Conservation (phyloP, 2,888 invertebrate species). For the Conistra vaccinii region DNA sequence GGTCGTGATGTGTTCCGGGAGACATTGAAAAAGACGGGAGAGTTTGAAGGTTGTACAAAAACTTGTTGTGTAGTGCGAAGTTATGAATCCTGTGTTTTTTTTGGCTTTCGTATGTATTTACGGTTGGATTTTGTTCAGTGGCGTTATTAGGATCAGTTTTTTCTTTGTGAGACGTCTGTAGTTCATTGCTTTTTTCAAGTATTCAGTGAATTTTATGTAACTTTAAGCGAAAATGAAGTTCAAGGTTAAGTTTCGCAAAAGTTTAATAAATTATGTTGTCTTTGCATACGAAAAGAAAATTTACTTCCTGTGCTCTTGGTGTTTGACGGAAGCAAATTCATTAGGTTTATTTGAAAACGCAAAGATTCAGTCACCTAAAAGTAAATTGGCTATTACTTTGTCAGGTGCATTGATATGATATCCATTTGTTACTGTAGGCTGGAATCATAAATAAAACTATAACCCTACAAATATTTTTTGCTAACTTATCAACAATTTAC, state of each 20-base stretch:
- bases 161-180: neutral
- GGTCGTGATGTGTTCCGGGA: constrained; percentile 16
- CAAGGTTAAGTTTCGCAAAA: neutral
- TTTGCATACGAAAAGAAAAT: neutral
- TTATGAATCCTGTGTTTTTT: neutral
- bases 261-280: neutral
- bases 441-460: too few relatives aligned
- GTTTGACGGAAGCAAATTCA: too few relatives aligned
- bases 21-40: constrained; percentile 1
- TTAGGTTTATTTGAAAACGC: neutral
- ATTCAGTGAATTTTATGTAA: neutral
- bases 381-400: neutral
- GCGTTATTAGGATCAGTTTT: neutral
- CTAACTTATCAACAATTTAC: neutral
- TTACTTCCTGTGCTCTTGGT: neutral
- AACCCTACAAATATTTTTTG: neutral
- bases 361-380: neutral
- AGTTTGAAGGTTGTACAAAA: neutral
- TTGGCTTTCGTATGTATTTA: neutral
- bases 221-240: neutral
- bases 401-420: neutral
- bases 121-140: neutral
- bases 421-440: neutral
- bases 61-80: neutral
- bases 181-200: too few relatives aligned